A percentile compares a stretch with the other conserved stretches of the same genome.
Evolutionary conservation across 2,888 invertebrate genomes (phyloP).

Genomic region (Aspidiotus rigidus): DNA sequence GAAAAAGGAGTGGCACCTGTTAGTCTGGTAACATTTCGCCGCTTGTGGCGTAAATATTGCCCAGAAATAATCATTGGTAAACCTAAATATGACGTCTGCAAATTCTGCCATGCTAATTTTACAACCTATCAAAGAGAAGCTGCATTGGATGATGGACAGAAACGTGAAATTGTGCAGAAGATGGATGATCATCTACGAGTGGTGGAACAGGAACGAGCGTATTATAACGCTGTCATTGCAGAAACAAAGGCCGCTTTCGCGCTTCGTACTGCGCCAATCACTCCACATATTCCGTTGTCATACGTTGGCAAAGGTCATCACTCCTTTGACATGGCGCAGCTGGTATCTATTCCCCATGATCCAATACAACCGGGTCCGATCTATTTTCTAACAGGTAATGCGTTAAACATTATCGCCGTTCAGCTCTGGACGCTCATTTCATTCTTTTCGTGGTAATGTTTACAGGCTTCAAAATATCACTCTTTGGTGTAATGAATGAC

Average conservation of each 20-base stretch:
- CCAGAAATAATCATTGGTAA: not conserved
- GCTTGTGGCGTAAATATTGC: not conserved
- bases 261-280: not conserved
- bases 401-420: not conserved
- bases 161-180: not conserved
- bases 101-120: not conserved
- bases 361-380: not conserved
- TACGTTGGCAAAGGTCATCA: not conserved
- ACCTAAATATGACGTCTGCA: not conserved
- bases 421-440: too few relatives aligned
- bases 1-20: not conserved
- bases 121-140: not conserved
- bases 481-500: not conserved
- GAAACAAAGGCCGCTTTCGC: not conserved
- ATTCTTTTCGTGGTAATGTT: not conserved
- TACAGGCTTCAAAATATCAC: not conserved
- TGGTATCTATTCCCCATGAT: not conserved
- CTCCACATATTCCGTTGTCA: not conserved
- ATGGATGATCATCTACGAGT: not conserved
- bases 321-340: not conserved
- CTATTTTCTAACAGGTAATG: not conserved
- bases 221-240: not conserved
- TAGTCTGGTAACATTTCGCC: not conserved
- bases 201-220: not conserved
- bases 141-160: not conserved